Conservation (phyloP, 2,113 vertebrate species). For the Xerus inauris region DNA sequence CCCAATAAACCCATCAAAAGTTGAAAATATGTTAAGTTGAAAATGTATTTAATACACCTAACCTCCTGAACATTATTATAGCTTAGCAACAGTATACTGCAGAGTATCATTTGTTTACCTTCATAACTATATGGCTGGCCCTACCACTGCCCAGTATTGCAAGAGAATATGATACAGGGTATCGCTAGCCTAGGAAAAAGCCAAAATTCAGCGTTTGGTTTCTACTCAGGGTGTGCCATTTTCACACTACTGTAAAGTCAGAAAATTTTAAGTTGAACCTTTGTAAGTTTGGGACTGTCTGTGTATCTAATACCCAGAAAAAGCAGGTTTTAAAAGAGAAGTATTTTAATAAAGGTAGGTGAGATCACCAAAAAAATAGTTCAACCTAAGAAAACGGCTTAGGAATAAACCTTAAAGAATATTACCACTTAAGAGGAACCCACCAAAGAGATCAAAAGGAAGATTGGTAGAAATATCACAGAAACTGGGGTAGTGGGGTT, state of each 20-base stretch:
- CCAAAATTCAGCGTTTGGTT: background rate
- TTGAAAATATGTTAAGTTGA: background rate
- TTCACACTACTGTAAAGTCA: background rate
- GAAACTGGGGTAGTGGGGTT: background rate
- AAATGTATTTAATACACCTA: no score
- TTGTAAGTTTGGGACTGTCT: background rate
- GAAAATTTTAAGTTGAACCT: background rate
- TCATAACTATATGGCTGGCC: background rate
- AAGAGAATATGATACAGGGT: background rate
- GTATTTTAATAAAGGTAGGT: background rate
- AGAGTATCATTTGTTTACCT: no score
- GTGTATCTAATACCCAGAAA: background rate
- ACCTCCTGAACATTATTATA: no score
- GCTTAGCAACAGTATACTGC: no score
- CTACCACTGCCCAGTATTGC: background rate
- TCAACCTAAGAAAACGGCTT: background rate
- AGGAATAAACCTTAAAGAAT: background rate
- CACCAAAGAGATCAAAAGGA: background rate
- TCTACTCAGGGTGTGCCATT: background rate
- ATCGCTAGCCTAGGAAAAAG: background rate
- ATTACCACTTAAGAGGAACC: background rate
- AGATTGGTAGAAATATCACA: slow-evolving; percentile 19
- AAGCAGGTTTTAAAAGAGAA: slow-evolving; percentile 5
- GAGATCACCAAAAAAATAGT: background rate
- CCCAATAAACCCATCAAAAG: background rate